Conservation (phyloP, 2,797 vertebrate genomes). For the Mareca strepera region DNA sequence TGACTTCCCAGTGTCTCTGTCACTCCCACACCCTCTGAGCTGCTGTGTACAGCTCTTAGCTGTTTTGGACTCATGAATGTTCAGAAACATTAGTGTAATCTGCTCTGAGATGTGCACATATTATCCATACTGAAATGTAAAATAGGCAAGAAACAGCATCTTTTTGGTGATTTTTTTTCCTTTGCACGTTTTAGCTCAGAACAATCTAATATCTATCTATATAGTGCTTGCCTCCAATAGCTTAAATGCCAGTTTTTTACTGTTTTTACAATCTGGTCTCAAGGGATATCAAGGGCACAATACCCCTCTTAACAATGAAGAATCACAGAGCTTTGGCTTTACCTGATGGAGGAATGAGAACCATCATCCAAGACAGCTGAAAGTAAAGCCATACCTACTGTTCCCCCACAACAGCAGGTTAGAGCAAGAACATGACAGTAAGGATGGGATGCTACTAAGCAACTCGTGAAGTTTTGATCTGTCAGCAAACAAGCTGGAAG, state of each 20-base stretch:
- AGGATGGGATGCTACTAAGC: not conserved
- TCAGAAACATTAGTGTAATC: not conserved
- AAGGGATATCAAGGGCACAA: not conserved
- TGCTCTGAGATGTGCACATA: not conserved
- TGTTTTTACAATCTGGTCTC: not conserved
- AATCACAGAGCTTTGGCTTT: not conserved
- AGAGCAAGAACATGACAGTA: not conserved
- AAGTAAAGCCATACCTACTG: fast-evolving
- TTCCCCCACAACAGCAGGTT: fast-evolving
- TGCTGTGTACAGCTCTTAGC: not conserved
- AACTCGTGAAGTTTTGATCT: not conserved
- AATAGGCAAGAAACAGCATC: not conserved
- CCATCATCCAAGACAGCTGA: not conserved
- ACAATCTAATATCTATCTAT: not conserved
- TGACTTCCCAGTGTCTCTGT: not conserved
- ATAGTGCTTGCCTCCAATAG: not conserved
- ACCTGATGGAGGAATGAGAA: fast-evolving
- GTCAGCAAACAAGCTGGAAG: not conserved
- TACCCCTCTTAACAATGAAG: not conserved
- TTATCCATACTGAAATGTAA: not conserved
- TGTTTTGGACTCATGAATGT: not conserved
- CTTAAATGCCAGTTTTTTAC: not conserved
- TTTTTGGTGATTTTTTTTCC: not conserved
- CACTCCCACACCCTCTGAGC: not conserved
- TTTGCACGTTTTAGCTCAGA: not conserved